A percentile compares a stretch with the other conserved stretches of the same genome.
Conservation (phyloP, 2,888 invertebrate species). For the Dolichomitus sp. region DNA sequence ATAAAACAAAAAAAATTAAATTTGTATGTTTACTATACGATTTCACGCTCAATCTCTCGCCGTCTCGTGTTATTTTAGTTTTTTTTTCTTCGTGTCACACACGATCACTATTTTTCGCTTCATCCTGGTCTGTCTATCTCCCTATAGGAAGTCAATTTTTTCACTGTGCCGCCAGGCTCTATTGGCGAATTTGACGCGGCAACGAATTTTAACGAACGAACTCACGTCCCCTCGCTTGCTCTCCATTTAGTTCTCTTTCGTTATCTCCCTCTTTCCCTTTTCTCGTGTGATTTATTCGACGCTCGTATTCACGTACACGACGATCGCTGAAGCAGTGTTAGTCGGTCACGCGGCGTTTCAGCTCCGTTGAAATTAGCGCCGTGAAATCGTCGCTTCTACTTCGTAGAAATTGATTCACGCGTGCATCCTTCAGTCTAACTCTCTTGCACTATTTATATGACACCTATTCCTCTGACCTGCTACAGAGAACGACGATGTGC, state of each 20-base stretch:
- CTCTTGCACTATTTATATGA: constrained; percentile 6
- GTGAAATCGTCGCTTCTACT: constrained; percentile 60
- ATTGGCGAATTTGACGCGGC: constrained; percentile 67
- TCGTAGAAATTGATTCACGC: constrained; percentile 65
- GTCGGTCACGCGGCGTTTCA: constrained; percentile 17
- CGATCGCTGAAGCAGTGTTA: background rate
- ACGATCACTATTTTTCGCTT: constrained; percentile 43
- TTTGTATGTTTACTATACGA: constrained; percentile 20
- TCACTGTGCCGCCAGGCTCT: constrained; percentile 55
- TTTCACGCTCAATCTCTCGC: constrained; percentile 41
- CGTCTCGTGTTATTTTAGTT: constrained; percentile 14
- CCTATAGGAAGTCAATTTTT: constrained; percentile 63
- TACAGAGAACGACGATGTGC: background rate
- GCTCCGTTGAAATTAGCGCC: constrained; percentile 66
- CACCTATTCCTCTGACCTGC: background rate
- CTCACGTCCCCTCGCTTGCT: constrained; percentile 35
- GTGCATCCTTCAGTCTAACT: constrained; percentile 14
- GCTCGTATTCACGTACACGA: constrained; percentile 50
- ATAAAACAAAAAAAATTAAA: background rate
- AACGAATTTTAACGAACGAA: constrained; percentile 67
- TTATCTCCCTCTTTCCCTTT: constrained; percentile 26
- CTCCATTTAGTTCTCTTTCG: constrained; percentile 40
- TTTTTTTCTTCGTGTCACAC: constrained; percentile 26
- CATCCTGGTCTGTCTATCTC: constrained; percentile 37
- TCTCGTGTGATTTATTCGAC: constrained; percentile 68